A percentile compares a stretch with the other conserved stretches of the same genome.
These are phyloP conservation scores for Torymus aiolomorphi DNA, from an alignment of 2,888 invertebrate species.

Conservation along the genomic window DNA sequence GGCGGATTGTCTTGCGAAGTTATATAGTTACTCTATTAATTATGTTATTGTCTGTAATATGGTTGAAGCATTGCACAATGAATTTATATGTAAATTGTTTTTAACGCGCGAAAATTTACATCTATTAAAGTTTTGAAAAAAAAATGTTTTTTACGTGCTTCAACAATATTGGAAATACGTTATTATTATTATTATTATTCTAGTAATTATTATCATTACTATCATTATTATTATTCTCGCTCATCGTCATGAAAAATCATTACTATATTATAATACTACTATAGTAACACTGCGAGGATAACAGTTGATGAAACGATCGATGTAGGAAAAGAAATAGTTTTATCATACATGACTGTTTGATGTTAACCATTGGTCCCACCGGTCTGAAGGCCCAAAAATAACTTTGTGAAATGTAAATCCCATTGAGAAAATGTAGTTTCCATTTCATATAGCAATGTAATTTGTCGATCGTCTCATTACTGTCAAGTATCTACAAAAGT, in stretches of 20 bases:
- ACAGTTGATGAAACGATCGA: slow-evolving; percentile 54
- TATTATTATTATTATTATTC: slow-evolving; percentile 25
- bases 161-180: slow-evolving; percentile 51
- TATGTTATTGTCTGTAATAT: slow-evolving; percentile 55
- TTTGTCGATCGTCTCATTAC: slow-evolving; percentile 51
- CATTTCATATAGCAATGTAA: slow-evolving; percentile 34
- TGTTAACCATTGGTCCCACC: not conserved
- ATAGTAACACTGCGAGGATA: slow-evolving; percentile 33
- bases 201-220: slow-evolving; percentile 25
- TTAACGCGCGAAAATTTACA: slow-evolving; percentile 40
- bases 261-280: slow-evolving; percentile 28
- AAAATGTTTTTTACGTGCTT: slow-evolving; percentile 41
- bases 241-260: slow-evolving; percentile 38
- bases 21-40: slow-evolving; percentile 52
- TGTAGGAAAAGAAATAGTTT: slow-evolving; percentile 26
- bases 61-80: slow-evolving; percentile 51
- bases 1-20: slow-evolving; percentile 49
- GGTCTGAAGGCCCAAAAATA: slow-evolving; percentile 13
- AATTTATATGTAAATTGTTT: slow-evolving; percentile 43
- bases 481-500: slow-evolving; percentile 52
- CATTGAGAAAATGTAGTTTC: slow-evolving; percentile 25
- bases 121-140: slow-evolving; percentile 34
- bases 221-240: slow-evolving; percentile 25
- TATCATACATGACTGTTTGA: slow-evolving; percentile 31
- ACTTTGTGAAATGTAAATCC: slow-evolving; percentile 18